phyloP scores from a whole-genome alignment of 2,888 invertebrate genomes.

The Brachyptera risi region DNA sequence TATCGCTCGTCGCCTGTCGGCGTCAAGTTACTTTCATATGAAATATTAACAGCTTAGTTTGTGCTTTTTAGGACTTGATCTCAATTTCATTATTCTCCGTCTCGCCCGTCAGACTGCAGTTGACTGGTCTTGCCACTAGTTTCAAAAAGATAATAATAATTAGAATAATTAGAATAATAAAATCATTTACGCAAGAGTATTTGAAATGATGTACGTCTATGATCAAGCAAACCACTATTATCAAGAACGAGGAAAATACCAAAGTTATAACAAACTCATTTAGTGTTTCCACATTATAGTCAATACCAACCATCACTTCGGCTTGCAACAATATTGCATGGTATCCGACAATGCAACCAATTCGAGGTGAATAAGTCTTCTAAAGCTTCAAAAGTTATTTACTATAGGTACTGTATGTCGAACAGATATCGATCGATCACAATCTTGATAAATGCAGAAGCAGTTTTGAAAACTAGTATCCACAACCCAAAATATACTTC shows the following conservation, averaged over 20 bases:
- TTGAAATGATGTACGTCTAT: slow-evolving; percentile 33
- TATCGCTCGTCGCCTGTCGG: slow-evolving; percentile 16
- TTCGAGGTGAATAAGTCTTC: slow-evolving; percentile 34
- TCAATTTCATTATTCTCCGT: neutral
- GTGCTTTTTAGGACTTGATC: slow-evolving; percentile 27
- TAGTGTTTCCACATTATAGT: slow-evolving; percentile 31
- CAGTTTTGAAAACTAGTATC: slow-evolving; percentile 36
- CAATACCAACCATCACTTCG: slow-evolving; percentile 35
- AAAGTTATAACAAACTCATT: slow-evolving; percentile 34
- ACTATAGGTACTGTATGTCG: slow-evolving; percentile 35
- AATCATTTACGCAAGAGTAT: slow-evolving; percentile 35
- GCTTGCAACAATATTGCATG: too few relatives aligned
- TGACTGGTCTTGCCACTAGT: slow-evolving; percentile 34
- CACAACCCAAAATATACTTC: slow-evolving; percentile 36
- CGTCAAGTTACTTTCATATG: neutral
- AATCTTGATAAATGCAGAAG: slow-evolving; percentile 37
- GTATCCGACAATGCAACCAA: slow-evolving; percentile 35
- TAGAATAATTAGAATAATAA: slow-evolving; percentile 19
- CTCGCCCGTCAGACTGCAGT: slow-evolving; percentile 34
- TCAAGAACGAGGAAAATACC: slow-evolving; percentile 34
- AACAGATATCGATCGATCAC: slow-evolving; percentile 36
- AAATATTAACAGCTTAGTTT: slow-evolving; percentile 15
- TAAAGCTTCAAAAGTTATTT: slow-evolving; percentile 36
- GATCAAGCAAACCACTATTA: slow-evolving; percentile 36
- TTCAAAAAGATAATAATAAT: slow-evolving; percentile 33